Evolutionary conservation across 2,888 invertebrate genomes (phyloP), one percentile per base, ranked within the genome.

Genomic region (Tridacna crocea): DNA sequence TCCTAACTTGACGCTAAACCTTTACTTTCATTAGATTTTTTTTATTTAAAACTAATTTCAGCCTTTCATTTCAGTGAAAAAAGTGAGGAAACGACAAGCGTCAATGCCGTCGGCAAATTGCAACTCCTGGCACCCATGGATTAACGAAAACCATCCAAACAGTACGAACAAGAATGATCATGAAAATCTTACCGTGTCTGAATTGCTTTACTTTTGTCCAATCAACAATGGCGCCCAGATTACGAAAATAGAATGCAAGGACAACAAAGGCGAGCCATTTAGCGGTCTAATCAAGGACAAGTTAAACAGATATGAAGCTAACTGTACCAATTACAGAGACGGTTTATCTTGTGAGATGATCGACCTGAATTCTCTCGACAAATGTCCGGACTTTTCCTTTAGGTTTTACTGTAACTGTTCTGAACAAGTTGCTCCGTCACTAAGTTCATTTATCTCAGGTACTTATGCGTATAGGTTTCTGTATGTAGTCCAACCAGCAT

Each of bases 331-430:
- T n/a, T 19, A 51, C 22, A 0, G 13, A 22, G 55, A 26, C 0
- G 72, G 72, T 0, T 3, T 72, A 0, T 19, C 51, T 10, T 72
- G 72, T 58, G 24, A 22, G 26, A 24, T 58, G 24, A 51, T 51
- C 19, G 36, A 72, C 51, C 48, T 12, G 8, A 72, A 72, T 19
- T 55, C 55, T 4, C 0, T 19, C 13, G 15, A 46, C 68, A 17
- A 4, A 19, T 72, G 72, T 72, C 72, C 55, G 11, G 58, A 72
- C 51, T 72, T 72, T 58, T 72, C 72, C 0, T 24, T 72, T 6
- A 22, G 72, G 15, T 72, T 55, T 24, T 58, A 72, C n/a, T 72
- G 72, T 51, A 51, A 72, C 58, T 72, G 72, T 27, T 19, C 55
- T 2, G 24, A 6, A 26, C 26, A 4, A 26, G 17, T 17, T 27